Evolutionary conservation across 2,113 vertebrate species (phyloP), one percentile per base, ranked within the genome.

Genomic region (Montifringilla adamsi): DNA sequence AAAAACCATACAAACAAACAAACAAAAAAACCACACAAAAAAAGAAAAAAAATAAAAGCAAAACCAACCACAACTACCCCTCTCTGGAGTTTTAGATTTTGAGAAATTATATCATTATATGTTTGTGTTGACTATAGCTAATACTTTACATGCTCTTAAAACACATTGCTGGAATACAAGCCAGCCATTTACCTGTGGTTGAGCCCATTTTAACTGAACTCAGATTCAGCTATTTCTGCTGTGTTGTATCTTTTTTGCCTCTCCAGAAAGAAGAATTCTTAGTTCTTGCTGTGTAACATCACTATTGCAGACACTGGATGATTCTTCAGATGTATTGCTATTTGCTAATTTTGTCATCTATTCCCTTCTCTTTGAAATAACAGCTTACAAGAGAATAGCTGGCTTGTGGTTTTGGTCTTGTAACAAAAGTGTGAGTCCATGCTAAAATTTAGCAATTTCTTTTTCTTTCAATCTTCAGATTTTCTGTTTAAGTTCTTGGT

Each of bases 401-500:
- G 55, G 8, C n/a, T 90, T 62, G 19, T 73, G 46, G 78, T 15
- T n/a, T 58, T 85, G 14, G 6, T 68, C 73, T 86, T 67, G 30
- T 60, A 59, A 70, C 13, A 78, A 87, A 81, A 79, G 66, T 20
- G 13, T 53, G 62, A 84, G 13, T 35, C 10, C 23, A 6, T 70
- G 37, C 43, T 84, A 87, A 69, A 88, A 84, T 28, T 7, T 11
- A 70, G 10, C 19, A 8, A 7, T 33, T 10, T 53, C 67, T 16
- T 58, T n/a, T 35, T 67, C 9, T 86, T 87, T 95, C 19, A 70
- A 90, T 91, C 83, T 95, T 89, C 96, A 98, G 98, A 98, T 97
- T 98, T 98, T 85, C 95, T 98, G 53, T 98, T 98, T 94, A 98
- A 98, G 66, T 98, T 98, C 97, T 96, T 98, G 97, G 98, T 98